Evolutionary conservation across 1,140 invertebrate genomes (phyloP).

Genomic region (Achatina immaculata): DNA sequence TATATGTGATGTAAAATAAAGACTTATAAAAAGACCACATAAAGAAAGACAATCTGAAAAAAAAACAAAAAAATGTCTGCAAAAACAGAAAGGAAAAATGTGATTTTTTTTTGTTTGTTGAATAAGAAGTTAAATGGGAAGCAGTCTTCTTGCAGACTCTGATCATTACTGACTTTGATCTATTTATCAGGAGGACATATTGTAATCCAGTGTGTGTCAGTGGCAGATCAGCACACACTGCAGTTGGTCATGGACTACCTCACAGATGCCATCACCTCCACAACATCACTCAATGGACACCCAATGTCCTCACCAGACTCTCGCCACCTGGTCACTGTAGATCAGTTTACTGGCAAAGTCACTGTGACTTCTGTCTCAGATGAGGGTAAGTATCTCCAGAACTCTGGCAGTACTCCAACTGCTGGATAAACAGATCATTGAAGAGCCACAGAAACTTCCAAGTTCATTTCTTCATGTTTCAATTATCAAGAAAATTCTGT

Average conservation of each 20-base stretch:
- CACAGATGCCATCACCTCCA: conserved; percentile 81
- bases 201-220: conserved; percentile 78
- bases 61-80: no score
- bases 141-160: background rate
- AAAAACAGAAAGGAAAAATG: no score
- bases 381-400: conserved; percentile 62
- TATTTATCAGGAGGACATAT: conserved; percentile 79
- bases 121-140: no score
- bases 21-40: no score
- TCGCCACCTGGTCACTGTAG: conserved; percentile 79
- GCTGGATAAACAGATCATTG: background rate
- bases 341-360: conserved; percentile 79
- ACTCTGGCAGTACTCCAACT: no score
- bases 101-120: no score
- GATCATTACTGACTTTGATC: background rate
- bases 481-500: background rate
- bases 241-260: conserved; percentile 84
- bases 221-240: conserved; percentile 41
- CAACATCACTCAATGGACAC: conserved; percentile 77
- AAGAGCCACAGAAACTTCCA: background rate
- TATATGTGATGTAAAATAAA: no score
- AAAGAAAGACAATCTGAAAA: no score
- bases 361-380: conserved; percentile 80
- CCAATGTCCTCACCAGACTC: conserved; percentile 83
- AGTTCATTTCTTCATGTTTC: background rate